Percentiles rank a stretch among this genome's conserved stretches.
phyloP scores from a whole-genome alignment of 2,888 invertebrate genomes.

The Patella depressa region DNA sequence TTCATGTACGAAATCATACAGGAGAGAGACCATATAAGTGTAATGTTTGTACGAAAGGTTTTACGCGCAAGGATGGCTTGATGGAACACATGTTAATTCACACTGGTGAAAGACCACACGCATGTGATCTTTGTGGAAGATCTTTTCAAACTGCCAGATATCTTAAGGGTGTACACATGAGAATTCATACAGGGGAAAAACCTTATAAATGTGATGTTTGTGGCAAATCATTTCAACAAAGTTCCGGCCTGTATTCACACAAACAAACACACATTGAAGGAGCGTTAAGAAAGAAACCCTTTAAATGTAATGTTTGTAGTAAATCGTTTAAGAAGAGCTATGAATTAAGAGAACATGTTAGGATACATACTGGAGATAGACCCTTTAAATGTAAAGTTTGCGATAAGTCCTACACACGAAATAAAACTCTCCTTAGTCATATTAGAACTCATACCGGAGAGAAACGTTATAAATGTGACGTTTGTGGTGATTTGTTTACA shows the following conservation, averaged over 20 bases:
- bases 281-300: background rate
- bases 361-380: no score
- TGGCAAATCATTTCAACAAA: background rate
- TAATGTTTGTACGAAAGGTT: background rate
- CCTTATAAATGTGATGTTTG: background rate
- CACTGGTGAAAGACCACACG: background rate
- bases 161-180: background rate
- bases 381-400: background rate
- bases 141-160: background rate
- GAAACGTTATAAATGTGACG: background rate
- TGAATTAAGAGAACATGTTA: no score
- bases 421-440: background rate
- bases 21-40: slow-evolving; percentile 3
- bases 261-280: background rate
- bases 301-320: background rate
- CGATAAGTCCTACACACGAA: background rate
- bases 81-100: background rate
- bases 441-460: background rate
- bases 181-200: background rate
- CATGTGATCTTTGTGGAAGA: background rate
- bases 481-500: background rate
- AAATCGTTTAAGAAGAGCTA: no score
- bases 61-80: background rate
- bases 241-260: background rate
- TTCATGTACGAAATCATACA: background rate